phyloP scores from a whole-genome alignment of 2,113 vertebrate genomes.

The Chaetodon trifascialis region DNA sequence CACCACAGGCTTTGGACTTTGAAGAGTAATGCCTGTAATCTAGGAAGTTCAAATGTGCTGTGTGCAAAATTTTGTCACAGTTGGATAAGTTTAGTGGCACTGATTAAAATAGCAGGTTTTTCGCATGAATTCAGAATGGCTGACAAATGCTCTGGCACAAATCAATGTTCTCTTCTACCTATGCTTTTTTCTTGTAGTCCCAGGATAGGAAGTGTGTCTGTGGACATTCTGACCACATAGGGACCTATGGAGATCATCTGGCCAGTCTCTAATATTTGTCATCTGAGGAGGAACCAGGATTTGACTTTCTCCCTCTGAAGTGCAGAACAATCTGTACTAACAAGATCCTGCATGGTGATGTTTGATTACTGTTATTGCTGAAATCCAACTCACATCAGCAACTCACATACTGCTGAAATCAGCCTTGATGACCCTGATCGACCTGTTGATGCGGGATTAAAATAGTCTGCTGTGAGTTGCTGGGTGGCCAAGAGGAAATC shows the following conservation, averaged over 20 bases:
- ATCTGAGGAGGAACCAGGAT: neutral
- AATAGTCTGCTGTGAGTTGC: neutral
- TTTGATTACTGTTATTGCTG: conserved; percentile 1
- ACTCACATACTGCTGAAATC: conserved; percentile 1
- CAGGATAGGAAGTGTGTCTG: neutral
- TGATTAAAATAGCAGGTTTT: neutral
- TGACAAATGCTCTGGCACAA: neutral
- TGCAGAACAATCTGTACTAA: neutral
- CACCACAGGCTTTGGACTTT: neutral
- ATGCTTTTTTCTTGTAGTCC: neutral
- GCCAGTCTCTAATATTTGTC: neutral
- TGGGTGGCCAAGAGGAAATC: conserved; percentile 34
- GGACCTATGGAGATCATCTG: neutral
- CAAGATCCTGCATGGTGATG: neutral
- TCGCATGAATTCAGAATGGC: neutral
- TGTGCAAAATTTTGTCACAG: neutral
- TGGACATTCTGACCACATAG: neutral
- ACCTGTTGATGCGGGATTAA: conserved; percentile 4
- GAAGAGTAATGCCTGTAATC: neutral
- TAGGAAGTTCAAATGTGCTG: neutral
- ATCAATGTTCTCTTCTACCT: neutral
- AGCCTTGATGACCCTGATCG: neutral
- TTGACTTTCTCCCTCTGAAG: neutral
- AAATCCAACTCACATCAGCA: conserved; percentile 1
- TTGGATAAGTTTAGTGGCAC: neutral